phyloP scores from a whole-genome alignment of 2,113 vertebrate species.

The Sander vitreus region DNA sequence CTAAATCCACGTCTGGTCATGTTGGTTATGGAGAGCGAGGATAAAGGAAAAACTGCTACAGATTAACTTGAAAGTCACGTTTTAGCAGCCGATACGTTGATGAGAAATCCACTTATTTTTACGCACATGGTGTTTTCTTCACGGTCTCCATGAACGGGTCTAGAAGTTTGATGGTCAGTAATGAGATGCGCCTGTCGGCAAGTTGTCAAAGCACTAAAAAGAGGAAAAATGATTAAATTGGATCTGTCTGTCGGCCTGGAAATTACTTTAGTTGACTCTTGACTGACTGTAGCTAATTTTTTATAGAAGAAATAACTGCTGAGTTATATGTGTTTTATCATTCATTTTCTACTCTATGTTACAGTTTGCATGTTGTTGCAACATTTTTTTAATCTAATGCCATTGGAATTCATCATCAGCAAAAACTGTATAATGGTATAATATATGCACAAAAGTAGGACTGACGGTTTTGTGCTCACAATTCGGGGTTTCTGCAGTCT shows the following conservation, averaged over 20 bases:
- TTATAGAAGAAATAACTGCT: not conserved
- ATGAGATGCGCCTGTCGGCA: not conserved
- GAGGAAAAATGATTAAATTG: too few species aligned
- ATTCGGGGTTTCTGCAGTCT: not conserved
- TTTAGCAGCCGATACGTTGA: not conserved
- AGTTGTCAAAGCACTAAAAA: not conserved
- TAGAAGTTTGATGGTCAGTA: constrained; percentile 36
- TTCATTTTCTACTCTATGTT: not conserved
- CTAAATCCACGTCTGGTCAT: not conserved
- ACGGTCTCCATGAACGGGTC: not conserved
- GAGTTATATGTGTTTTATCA: not conserved
- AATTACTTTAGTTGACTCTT: not conserved
- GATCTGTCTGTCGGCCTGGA: not conserved
- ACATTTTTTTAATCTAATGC: too few species aligned
- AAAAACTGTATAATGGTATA: not conserved
- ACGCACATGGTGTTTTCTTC: constrained; percentile 16
- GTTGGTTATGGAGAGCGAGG: not conserved
- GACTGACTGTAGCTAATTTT: not conserved
- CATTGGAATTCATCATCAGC: not conserved
- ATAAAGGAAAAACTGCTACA: not conserved
- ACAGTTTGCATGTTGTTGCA: not conserved
- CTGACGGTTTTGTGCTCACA: not conserved
- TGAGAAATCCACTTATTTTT: not conserved
- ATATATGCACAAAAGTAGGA: not conserved
- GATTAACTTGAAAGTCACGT: constrained; percentile 53